A percentile compares a stretch with the other conserved stretches of the same genome.
phyloP scores from a whole-genome alignment of 2,113 vertebrate genomes.

The Dunckerocampus dactyliophorus region DNA sequence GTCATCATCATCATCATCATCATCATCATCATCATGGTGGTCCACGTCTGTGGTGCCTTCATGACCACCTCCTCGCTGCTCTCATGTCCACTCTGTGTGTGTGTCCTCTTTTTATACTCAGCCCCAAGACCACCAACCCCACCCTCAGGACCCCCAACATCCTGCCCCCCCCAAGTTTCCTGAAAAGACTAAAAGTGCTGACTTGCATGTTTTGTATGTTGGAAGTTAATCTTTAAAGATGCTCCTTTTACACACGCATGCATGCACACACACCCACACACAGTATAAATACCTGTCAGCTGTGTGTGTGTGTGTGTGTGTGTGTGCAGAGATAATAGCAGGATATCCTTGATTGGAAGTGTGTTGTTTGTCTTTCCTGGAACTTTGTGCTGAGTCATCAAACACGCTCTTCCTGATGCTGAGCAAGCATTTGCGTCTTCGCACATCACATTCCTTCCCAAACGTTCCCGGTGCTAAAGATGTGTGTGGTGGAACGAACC shows the following conservation, averaged over 20 bases:
- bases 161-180: not conserved
- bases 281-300: no score
- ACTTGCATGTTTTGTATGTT: no score
- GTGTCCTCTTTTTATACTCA: not conserved
- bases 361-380: conserved; percentile 31
- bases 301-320: not conserved
- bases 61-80: not conserved
- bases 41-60: not conserved
- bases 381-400: conserved; percentile 56
- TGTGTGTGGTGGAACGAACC: no score
- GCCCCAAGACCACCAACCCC: no score
- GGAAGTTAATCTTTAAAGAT: no score
- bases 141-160: no score
- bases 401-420: not conserved
- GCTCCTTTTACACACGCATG: not conserved
- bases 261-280: conserved; percentile 8
- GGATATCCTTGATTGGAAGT: conserved; percentile 67
- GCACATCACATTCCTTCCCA: no score
- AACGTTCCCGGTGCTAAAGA: no score
- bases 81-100: not conserved
- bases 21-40: conserved; percentile 3
- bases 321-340: conserved; percentile 43
- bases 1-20: conserved; percentile 19
- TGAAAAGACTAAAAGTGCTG: not conserved
- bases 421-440: not conserved